These are phyloP conservation scores for Neodiprion pinetum DNA, from an alignment of 1,140 invertebrate genomes.

Conservation along the genomic window DNA sequence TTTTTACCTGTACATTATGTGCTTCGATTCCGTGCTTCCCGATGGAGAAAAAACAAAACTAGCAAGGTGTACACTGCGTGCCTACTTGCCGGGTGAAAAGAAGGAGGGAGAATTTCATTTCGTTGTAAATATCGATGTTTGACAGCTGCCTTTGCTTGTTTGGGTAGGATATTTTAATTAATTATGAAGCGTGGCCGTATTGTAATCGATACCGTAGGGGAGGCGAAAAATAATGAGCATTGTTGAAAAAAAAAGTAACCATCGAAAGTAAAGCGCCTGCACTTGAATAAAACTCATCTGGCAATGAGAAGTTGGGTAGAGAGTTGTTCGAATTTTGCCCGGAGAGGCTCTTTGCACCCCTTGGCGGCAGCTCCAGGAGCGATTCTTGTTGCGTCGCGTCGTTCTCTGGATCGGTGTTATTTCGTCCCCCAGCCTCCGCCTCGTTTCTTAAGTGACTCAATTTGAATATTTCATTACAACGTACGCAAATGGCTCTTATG, in stretches of 20 bases:
- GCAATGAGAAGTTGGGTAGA: neutral
- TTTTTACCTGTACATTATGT: no score
- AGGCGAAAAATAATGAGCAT: neutral
- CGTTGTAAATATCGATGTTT: no score
- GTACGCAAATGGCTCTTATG: neutral
- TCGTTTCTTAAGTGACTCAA: constrained; percentile 1
- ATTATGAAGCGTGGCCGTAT: no score
- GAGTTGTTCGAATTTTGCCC: neutral
- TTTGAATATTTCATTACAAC: constrained; percentile 14
- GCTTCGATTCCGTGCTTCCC: no score
- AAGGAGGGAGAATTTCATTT: no score
- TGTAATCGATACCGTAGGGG: no score
- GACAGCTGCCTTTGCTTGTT: no score
- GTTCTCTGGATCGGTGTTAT: constrained; percentile 8
- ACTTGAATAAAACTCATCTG: neutral
- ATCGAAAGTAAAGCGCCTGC: neutral
- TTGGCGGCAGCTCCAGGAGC: neutral
- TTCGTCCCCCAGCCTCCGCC: neutral
- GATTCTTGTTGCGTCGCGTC: neutral
- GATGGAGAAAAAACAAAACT: no score
- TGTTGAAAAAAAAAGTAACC: neutral
- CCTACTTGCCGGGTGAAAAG: no score
- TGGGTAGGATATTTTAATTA: no score
- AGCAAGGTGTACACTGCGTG: no score
- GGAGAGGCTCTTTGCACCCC: neutral